These are phyloP conservation scores for Tichodroma muraria DNA, from an alignment of 2,113 vertebrate genomes.

Conservation along the genomic window DNA sequence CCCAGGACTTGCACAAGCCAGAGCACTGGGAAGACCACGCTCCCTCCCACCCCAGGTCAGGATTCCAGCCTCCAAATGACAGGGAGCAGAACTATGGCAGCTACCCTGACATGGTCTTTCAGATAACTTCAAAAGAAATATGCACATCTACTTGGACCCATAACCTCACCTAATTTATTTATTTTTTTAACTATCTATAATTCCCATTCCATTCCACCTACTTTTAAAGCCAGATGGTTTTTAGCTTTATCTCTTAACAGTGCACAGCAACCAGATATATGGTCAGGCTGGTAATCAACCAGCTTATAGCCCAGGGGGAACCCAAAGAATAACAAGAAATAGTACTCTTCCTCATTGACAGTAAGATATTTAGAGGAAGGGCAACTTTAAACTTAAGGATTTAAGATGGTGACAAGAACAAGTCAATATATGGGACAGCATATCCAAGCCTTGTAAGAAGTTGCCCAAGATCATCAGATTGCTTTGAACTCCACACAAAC, in stretches of 20 bases:
- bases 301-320: not conserved
- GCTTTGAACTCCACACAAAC: not conserved
- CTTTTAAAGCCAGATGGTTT: not conserved
- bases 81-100: not conserved
- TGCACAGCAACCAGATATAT: not conserved
- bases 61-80: rapidly evolving
- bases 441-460: not conserved
- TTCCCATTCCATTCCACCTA: not conserved
- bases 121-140: not conserved
- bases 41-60: not conserved
- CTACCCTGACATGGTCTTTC: not conserved
- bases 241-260: not conserved
- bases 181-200: not conserved
- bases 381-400: not conserved
- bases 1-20: no score
- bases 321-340: not conserved
- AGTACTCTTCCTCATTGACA: not conserved
- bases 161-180: not conserved
- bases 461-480: not conserved
- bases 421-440: not conserved
- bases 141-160: not conserved
- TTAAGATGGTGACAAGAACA: not conserved
- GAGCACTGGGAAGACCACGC: rapidly evolving
- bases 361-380: not conserved
- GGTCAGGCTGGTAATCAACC: not conserved